Evolutionary conservation across 2,113 vertebrate genomes (phyloP), one percentile per base, ranked within the genome.

Genomic region (Lepisosteus oculatus): DNA sequence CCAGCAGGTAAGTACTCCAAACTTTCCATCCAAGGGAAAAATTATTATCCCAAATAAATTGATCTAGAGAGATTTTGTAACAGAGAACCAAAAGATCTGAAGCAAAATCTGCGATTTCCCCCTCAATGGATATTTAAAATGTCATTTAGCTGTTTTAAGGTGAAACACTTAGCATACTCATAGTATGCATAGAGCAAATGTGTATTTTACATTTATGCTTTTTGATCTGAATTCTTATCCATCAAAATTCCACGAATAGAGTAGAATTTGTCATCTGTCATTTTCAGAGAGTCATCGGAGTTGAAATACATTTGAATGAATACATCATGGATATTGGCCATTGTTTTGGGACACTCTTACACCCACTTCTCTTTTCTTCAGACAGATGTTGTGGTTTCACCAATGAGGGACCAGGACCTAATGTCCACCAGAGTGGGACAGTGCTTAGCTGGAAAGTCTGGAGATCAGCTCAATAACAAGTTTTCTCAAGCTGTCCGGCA

Each of bases 301-400:
- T 8, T 9, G 29, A 15, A 15, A 7, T 51, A 12, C n/a, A 5
- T 12, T 29, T 47, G 17, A 11, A 45, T 42, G 12, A 57, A 41
- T 43, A 3, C 8, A 43, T 4, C 15, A 17, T 43, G 29, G 12
- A 51, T 42, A 8, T 14, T 56, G 2, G 8, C 5, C n/a, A 3
- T 65, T 5, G 11, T 4, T 29, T 17, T 4, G 2, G 2, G 3
- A 29, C 5, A 42, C 4, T 15, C 11, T 29, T 29, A 29, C 29
- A 29, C 29, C 29, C 29, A 0, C 1, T 29, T 43, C 17, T 61
- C 15, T 1, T 56, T 69, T 11, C 29, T 43, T 12, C 59, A 90
- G 89, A 76, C 75, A 59, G 83, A 89, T 65, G 80, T 4, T 11
- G 47, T 90, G 43, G 81, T 86, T 2, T 81, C 71, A 42, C 86